phyloP scores from a whole-genome alignment of 35 echinoderm and acorn worm species.

The Ptychodera flava region DNA sequence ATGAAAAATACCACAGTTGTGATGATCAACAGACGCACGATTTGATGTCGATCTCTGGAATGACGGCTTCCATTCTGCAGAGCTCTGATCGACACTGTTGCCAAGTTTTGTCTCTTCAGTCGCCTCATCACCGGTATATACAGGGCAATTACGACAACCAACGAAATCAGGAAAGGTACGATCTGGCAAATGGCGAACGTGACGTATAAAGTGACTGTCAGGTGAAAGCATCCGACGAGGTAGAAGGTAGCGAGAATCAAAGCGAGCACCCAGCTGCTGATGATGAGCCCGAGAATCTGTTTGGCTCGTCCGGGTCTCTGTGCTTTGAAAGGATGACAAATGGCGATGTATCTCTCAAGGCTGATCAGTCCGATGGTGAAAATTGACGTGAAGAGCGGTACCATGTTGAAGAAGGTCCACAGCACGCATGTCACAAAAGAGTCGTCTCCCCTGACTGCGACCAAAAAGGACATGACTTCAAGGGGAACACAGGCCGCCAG shows the following conservation, averaged over 20 bases:
- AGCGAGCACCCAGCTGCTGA: neutral
- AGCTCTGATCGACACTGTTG: constrained; percentile 36
- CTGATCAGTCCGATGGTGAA: constrained; percentile 41
- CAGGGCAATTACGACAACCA: neutral
- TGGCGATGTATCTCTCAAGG: constrained; percentile 64
- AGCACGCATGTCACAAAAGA: neutral
- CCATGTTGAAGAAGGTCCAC: neutral
- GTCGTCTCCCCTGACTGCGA: neutral
- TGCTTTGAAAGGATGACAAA: constrained; percentile 67
- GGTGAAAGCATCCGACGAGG: neutral
- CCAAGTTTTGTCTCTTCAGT: constrained; percentile 40
- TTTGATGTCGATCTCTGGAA: constrained; percentile 49
- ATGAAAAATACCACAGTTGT: constrained; percentile 85
- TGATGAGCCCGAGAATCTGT: neutral
- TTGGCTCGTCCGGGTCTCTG: constrained; percentile 34
- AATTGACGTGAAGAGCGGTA: neutral
- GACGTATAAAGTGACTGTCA: neutral
- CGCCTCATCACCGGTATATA: neutral
- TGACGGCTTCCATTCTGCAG: constrained; percentile 22
- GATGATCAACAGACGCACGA: constrained; percentile 81
- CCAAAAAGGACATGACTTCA: neutral
- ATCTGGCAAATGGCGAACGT: neutral
- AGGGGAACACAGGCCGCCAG: neutral
- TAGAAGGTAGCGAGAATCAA: neutral
- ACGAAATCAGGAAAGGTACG: neutral